Evolutionary conservation across 2,113 vertebrate genomes (phyloP), one percentile per base, ranked within the genome.

Genomic region (Cairina moschata): DNA sequence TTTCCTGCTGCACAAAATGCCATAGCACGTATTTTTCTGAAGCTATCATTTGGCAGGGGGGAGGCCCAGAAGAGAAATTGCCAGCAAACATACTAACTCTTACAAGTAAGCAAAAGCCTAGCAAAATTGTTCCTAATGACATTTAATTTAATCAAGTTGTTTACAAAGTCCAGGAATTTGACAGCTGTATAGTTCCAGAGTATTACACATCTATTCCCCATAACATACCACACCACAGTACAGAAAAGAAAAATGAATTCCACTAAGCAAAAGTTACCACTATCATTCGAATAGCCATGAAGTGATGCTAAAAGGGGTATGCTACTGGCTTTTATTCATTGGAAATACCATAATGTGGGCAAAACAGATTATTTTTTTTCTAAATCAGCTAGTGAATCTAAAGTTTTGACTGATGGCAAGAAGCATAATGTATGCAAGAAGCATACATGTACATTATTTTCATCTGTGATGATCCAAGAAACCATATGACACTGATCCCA

Each of bases 371-470:
- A 36, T 34, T 82, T 58, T 48, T 60, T 84, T 94, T 90, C 73
- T 91, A 91, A 83, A 75, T 92, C 86, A 86, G 83, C 85, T 96
- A 94, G 89, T 86, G 66, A 90, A 88, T 73, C 66, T 69, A 20
- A 92, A 88, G 74, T 95, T 95, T 95, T 96, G 89, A 97, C 83
- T 81, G 62, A 95, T 97, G 85, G 89, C 40, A 92, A 91, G 66
- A 86, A 29, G 65, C 25, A 81, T 12, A 40, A 40, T 5, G 40
- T 40, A 40, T 40, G 89, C 40, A 92, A 91, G 66, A 86, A 29
- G 62, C 25, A 81, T 12, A 40, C 36, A 38, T 38, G 36, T 38
- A 34, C 32, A 42, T 88, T 96, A 82, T 97, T 92, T 91, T 96
- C 83, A 91, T 62, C 25, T 88, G 74, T 82, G 17, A 52, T 26